These are phyloP conservation scores for Chalcis sispes DNA, from an alignment of 2,888 invertebrate species.

Conservation along the genomic window DNA sequence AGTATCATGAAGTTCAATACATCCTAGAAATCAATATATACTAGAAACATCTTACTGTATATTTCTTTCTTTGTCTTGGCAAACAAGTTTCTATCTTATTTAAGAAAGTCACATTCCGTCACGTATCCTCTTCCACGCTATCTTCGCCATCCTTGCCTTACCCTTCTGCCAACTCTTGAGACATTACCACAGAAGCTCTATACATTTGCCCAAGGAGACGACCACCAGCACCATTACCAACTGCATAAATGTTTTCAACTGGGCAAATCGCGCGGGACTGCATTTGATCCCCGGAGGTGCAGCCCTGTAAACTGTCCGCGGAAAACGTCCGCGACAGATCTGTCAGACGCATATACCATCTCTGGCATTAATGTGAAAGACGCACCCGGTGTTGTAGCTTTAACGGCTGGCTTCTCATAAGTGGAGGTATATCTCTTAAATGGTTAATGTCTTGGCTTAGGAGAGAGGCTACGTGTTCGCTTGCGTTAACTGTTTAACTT, in stretches of 20 bases:
- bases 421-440: background rate
- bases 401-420: background rate
- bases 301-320: background rate
- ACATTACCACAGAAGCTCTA: background rate
- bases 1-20: too few species aligned
- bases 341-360: slow-evolving; percentile 54
- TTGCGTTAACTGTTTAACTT: too few species aligned
- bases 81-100: too few species aligned
- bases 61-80: too few species aligned
- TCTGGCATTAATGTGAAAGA: background rate
- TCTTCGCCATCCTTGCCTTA: background rate
- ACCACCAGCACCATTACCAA: background rate
- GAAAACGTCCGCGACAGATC: slow-evolving; percentile 47
- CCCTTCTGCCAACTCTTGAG: background rate
- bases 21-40: too few species aligned
- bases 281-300: slow-evolving; percentile 7
- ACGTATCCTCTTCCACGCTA: background rate
- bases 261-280: background rate
- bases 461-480: too few species aligned
- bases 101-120: slow-evolving; percentile 2
- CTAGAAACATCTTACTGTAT: too few species aligned
- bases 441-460: background rate
- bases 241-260: background rate
- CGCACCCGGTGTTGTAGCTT: background rate
- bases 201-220: too few species aligned